Percentiles rank a stretch among this genome's conserved stretches.
phyloP scores from a whole-genome alignment of 2,113 vertebrate genomes.

The Meriones unguiculatus region DNA sequence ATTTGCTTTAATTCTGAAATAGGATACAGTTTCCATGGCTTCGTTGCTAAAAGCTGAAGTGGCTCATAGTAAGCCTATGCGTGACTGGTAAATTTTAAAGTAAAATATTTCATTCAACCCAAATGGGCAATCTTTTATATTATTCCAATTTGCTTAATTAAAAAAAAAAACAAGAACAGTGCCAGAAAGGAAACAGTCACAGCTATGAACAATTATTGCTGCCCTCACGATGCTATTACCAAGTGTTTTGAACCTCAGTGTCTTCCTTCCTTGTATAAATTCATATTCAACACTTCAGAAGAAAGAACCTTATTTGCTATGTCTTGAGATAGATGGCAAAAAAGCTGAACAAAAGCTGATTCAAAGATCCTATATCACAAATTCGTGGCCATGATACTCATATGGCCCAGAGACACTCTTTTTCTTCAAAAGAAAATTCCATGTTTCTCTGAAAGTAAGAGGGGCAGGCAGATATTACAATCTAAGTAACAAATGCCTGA shows the following conservation, averaged over 20 bases:
- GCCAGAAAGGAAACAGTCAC: neutral
- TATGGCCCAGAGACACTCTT: neutral
- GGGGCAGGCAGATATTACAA: neutral
- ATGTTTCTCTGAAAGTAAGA: neutral
- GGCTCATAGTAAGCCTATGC: neutral
- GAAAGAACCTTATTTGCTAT: neutral
- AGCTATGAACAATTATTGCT: neutral
- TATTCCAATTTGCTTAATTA: neutral
- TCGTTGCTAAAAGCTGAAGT: neutral
- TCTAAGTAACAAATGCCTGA: neutral
- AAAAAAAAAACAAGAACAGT: neutral
- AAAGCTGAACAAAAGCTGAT: neutral
- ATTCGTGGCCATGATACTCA: neutral
- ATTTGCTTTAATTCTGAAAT: slow-evolving; percentile 26
- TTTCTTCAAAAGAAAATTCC: neutral
- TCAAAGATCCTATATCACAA: neutral
- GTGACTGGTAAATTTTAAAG: neutral
- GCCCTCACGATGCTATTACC: rapidly evolving
- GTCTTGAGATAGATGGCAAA: neutral
- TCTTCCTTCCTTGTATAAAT: neutral
- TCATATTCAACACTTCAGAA: neutral
- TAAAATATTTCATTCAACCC: neutral
- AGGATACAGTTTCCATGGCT: neutral
- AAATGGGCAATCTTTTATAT: neutral
- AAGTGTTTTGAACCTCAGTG: rapidly evolving